Conservation (phyloP, 1,140 invertebrate genomes). For the Agrilus planipennis region DNA sequence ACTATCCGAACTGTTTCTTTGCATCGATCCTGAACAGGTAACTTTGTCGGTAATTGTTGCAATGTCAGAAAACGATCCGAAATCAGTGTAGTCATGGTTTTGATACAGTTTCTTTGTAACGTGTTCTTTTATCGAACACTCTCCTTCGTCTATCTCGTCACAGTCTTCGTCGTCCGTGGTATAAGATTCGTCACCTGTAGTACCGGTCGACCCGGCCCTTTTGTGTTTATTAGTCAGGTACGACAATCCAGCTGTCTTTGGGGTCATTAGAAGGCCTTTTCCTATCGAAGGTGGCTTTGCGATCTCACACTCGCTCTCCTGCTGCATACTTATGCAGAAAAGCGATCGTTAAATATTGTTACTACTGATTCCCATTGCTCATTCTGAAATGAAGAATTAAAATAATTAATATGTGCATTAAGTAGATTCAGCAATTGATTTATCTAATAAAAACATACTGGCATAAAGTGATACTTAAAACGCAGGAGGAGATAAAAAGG, state of each 20-base stretch:
- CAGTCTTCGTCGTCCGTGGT: constrained; percentile 42
- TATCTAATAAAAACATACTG: no score
- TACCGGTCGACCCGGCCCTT: constrained; percentile 41
- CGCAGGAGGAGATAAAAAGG: no score
- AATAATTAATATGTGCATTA: no score
- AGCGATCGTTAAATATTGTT: no score
- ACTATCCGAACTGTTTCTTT: constrained; percentile 25
- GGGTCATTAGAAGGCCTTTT: constrained; percentile 25
- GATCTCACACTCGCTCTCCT: no score
- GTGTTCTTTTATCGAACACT: constrained; percentile 31
- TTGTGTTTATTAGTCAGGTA: constrained; percentile 31
- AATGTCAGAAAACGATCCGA: constrained; percentile 26
- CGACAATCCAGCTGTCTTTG: constrained; percentile 16
- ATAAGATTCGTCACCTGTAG: constrained; percentile 43
- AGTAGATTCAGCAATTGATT: no score
- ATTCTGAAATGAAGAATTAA: no score
- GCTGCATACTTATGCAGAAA: no score
- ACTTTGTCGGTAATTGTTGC: constrained; percentile 30
- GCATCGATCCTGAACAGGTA: constrained; percentile 17
- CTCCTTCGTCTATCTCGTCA: constrained; percentile 36
- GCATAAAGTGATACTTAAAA: no score
- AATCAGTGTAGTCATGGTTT: constrained; percentile 16
- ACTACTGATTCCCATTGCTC: no score
- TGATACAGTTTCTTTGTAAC: constrained; percentile 22
- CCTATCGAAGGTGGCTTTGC: no score